A percentile compares a stretch with the other conserved stretches of the same genome.
Conservation (phyloP, 2,797 vertebrate species). For the Myotis findleyi region DNA sequence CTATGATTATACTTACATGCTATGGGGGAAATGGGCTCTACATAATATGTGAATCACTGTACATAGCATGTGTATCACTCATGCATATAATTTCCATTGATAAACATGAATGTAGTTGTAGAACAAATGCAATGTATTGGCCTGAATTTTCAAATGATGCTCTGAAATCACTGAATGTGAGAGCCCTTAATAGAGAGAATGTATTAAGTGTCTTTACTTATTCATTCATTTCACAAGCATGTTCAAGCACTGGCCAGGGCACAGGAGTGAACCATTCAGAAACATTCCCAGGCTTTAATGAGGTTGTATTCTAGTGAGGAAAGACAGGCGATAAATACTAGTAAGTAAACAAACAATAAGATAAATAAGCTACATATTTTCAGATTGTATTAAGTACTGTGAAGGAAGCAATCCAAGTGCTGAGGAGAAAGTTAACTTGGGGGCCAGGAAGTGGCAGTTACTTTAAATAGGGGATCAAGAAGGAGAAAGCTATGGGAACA, state of each 20-base stretch:
- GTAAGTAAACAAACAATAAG: background rate
- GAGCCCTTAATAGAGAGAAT: background rate
- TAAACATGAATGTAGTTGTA: background rate
- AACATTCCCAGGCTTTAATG: background rate
- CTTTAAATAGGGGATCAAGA: background rate
- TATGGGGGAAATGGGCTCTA: background rate
- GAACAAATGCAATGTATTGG: background rate
- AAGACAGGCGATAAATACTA: background rate
- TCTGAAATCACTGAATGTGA: conserved; percentile 14
- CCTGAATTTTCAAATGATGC: background rate
- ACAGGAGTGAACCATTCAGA: background rate
- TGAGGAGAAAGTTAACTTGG: background rate
- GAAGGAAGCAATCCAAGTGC: background rate
- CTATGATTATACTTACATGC: too few relatives aligned
- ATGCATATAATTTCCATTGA: background rate
- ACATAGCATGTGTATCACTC: accelerated
- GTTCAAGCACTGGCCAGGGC: background rate
- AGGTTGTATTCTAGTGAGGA: background rate
- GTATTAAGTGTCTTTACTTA: background rate
- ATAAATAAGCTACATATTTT: background rate
- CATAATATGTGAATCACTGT: background rate
- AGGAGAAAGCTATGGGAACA: background rate
- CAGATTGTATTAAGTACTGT: background rate
- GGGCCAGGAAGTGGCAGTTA: background rate
- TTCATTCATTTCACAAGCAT: background rate